Evolutionary conservation across 2,888 invertebrate genomes (phyloP).

Genomic region (Sympetrum striolatum): DNA sequence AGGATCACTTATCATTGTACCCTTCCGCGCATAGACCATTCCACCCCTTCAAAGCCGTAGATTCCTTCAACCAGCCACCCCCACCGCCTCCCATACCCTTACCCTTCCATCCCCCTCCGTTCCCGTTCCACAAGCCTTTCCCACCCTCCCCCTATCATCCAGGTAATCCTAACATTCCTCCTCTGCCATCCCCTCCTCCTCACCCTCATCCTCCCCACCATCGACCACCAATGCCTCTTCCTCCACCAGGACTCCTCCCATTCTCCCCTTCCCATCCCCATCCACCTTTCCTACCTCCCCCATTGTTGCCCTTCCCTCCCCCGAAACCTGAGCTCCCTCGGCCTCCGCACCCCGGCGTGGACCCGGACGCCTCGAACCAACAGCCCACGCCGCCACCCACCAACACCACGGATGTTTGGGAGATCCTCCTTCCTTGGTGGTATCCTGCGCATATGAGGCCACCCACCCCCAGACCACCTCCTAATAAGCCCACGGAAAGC

Average conservation of each 20-base stretch:
- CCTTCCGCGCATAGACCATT: neutral
- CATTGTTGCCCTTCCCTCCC: neutral
- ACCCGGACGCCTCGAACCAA: neutral
- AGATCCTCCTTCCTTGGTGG: slow-evolving; percentile 18
- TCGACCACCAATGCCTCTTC: neutral
- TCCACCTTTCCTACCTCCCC: neutral
- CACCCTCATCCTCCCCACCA: neutral
- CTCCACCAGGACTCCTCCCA: neutral
- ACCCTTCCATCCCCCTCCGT: neutral
- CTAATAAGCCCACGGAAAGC: neutral
- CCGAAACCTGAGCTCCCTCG: neutral
- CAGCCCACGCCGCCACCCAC: neutral
- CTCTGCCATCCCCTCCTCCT: neutral
- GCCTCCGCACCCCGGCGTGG: neutral
- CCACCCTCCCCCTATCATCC: neutral
- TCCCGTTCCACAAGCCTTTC: neutral
- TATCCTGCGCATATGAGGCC: neutral
- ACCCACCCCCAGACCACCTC: neutral
- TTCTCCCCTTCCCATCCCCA: neutral
- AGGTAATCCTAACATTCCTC: neutral
- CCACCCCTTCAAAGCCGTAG: neutral
- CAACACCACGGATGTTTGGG: neutral
- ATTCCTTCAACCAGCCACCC: neutral
- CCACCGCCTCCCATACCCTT: neutral
- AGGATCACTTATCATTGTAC: neutral